phyloP scores from a whole-genome alignment of 2,888 invertebrate genomes.

The Acanthococcus lagerstroemiae region DNA sequence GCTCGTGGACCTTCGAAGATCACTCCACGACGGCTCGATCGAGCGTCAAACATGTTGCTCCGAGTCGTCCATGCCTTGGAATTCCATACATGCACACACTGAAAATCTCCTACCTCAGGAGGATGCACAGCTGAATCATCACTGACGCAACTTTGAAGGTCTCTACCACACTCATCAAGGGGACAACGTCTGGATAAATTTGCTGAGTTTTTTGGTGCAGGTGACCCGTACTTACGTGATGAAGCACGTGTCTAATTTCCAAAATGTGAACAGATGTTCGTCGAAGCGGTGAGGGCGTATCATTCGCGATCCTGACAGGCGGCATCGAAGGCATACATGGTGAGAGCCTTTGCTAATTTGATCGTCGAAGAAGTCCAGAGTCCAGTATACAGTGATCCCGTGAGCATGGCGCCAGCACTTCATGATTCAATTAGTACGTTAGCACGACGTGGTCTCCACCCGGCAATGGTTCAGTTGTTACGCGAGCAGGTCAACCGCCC shows the following conservation, averaged over 20 bases:
- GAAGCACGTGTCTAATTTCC: not conserved
- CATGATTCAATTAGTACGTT: not conserved
- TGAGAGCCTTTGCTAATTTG: not conserved
- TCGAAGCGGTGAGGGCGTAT: not conserved
- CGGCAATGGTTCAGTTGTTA: not conserved
- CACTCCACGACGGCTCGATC: no score
- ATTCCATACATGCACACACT: no score
- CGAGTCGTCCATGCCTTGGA: no score
- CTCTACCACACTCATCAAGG: no score
- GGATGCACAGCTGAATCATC: no score
- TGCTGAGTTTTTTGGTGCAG: not conserved
- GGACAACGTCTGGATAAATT: not conserved
- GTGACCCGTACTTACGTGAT: not conserved
- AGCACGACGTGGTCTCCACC: not conserved
- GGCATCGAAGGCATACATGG: not conserved
- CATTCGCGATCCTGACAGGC: not conserved
- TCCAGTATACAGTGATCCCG: not conserved
- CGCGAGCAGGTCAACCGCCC: not conserved
- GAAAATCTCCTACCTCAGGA: no score
- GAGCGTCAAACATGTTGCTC: no score
- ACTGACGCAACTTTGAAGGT: no score
- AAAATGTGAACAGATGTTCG: not conserved
- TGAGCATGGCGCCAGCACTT: not conserved
- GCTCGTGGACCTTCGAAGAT: no score
- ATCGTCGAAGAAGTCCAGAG: not conserved